Evolutionary conservation across 1,140 invertebrate genomes (phyloP), one percentile per base, ranked within the genome.

Genomic region (Drosophila trapezifrons): DNA sequence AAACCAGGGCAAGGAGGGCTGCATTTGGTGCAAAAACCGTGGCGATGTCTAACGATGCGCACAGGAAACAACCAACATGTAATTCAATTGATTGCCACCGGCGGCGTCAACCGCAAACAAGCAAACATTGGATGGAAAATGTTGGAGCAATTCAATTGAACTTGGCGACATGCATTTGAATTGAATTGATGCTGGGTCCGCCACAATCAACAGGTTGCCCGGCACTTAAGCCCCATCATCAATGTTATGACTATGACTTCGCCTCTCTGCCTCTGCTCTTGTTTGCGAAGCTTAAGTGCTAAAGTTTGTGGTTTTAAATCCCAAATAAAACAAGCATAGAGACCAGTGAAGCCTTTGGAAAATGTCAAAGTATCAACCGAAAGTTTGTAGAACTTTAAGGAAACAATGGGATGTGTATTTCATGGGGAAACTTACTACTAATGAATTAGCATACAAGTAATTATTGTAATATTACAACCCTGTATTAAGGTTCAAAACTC

Each of bases 71-170:
- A 59, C 63, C 65, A 82, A 83, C 83, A 86, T 87, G 82, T 86
- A 86, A 86, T 86, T 87, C 82, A 86, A 86, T 86, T 86, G 82
- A 87, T 86, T 86, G 83, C 71, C 70, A 71, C 62, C 57, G 62
- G 75, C 75, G 49, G 51, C 59, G 62, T 40, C 55, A 54, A 62
- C 63, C 70, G 60, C 64, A 69, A 76, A 77, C 75, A 65, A 82
- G 65, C 67, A 70, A 59, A 46, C 45, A 76, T 40, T 22, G 37
- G 37, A 20, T 13, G 38, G 40, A 47, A 52, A 52, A 52, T 43
- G 69, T 49, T 49, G 54, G 46, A 66, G 45, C 75, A 87, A 86
- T 86, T 86, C 75, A 87, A 86, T 86, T 86, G 83, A 71, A 75
- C 52, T 67, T 67, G 64, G 74, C 80, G 54, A 70, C 60, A 76